Evolutionary conservation across 2,888 invertebrate species (phyloP).

Genomic region (Oxyteleia sp.): DNA sequence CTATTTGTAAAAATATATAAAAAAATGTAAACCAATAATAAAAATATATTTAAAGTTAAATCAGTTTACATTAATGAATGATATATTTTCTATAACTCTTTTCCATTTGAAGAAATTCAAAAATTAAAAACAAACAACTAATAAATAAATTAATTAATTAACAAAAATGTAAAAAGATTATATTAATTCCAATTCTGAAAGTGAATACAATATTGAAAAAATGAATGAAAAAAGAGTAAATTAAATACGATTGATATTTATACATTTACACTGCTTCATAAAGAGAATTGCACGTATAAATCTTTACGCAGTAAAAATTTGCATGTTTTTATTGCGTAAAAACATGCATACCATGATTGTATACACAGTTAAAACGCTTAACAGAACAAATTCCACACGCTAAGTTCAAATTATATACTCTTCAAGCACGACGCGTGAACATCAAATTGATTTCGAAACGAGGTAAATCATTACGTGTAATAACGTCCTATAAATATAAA

Average conservation of each 20-base stretch:
- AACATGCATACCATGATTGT: background rate
- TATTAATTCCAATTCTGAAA: too few relatives aligned
- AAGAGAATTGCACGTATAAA: background rate
- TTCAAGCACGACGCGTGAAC: background rate
- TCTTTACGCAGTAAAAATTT: slow-evolving; percentile 1
- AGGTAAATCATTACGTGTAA: slow-evolving; percentile 3
- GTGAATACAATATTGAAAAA: too few relatives aligned
- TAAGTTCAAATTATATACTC: slow-evolving; percentile 6
- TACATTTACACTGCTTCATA: background rate
- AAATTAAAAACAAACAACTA: too few relatives aligned
- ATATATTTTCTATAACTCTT: too few relatives aligned
- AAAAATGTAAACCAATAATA: too few relatives aligned
- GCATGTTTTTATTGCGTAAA: background rate
- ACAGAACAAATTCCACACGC: slow-evolving; percentile 5
- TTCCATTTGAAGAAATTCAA: too few relatives aligned
- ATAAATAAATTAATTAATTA: too few relatives aligned
- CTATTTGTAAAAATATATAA: too few relatives aligned
- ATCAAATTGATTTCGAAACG: slow-evolving; percentile 1
- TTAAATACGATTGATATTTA: background rate
- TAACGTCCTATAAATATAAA: background rate
- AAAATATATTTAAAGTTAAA: too few relatives aligned
- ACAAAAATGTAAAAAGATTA: too few relatives aligned
- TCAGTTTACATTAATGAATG: too few relatives aligned
- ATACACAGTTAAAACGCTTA: slow-evolving; percentile 5
- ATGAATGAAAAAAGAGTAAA: background rate